These are phyloP conservation scores for Catotricha subobsoleta DNA, from an alignment of 2,888 invertebrate species.

Conservation along the genomic window DNA sequence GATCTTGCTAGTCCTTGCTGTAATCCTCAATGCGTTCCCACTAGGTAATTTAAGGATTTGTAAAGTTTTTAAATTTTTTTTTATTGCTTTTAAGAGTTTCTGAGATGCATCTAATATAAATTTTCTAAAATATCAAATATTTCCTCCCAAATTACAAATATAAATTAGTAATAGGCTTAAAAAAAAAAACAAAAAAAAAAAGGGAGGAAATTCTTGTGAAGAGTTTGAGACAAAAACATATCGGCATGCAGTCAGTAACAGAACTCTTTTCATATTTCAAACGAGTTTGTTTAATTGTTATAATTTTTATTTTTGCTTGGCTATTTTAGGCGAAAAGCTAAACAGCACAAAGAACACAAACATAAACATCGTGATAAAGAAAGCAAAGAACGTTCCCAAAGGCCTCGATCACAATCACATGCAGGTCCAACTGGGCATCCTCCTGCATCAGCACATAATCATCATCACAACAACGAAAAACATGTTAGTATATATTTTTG, in stretches of 20 bases:
- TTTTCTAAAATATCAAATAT: neutral
- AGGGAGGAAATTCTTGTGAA: too few species aligned
- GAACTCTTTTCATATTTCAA: too few species aligned
- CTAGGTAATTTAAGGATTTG: slow-evolving; percentile 19
- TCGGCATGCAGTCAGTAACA: too few species aligned
- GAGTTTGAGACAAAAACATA: too few species aligned
- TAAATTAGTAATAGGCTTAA: too few species aligned
- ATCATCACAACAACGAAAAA: slow-evolving; percentile 31
- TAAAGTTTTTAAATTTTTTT: neutral
- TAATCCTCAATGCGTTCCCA: slow-evolving; percentile 69
- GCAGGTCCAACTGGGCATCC: slow-evolving; percentile 14
- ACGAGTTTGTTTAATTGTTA: neutral
- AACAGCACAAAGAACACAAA: slow-evolving; percentile 42
- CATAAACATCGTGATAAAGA: slow-evolving; percentile 37
- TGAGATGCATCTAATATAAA: neutral
- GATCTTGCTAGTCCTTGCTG: slow-evolving; percentile 75
- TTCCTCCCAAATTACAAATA: too few species aligned
- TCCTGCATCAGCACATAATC: slow-evolving; percentile 11
- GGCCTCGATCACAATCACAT: slow-evolving; percentile 23
- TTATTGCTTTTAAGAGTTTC: neutral
- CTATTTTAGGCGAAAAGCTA: slow-evolving; percentile 31
- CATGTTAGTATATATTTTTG: too few species aligned
- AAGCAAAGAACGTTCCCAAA: slow-evolving; percentile 21
- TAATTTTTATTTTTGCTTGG: slow-evolving; percentile 14
- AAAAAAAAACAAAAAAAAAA: too few species aligned